These are phyloP conservation scores for Nemoura dubitans DNA, from an alignment of 2,888 invertebrate genomes.

Conservation along the genomic window DNA sequence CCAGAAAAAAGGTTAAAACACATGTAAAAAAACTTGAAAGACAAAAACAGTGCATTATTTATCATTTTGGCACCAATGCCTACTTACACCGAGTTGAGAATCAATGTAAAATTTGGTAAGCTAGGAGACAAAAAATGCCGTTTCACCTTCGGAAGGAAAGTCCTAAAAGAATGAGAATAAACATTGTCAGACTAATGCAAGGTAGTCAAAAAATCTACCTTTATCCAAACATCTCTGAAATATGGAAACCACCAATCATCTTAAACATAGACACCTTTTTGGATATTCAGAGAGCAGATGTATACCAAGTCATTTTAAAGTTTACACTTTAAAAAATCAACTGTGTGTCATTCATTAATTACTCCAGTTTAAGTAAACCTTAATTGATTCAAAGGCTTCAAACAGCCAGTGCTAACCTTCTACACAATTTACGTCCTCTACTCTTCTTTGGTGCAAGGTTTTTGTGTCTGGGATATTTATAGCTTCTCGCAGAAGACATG, in stretches of 20 bases:
- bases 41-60: constrained; percentile 1
- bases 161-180: constrained; percentile 37
- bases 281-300: too few relatives aligned
- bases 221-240: too few relatives aligned
- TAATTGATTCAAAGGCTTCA: too few relatives aligned
- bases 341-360: too few relatives aligned
- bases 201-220: too few relatives aligned
- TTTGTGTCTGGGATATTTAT: not conserved
- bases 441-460: not conserved
- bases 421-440: not conserved
- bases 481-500: not conserved
- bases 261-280: too few relatives aligned
- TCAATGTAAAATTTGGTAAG: constrained; percentile 44
- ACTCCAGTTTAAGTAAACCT: too few relatives aligned
- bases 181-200: not conserved
- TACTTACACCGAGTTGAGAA: constrained; percentile 45
- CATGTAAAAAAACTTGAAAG: not conserved
- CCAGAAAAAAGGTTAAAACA: not conserved
- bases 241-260: too few relatives aligned
- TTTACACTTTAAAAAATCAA: too few relatives aligned
- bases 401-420: not conserved
- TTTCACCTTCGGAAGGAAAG: constrained; percentile 40
- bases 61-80: not conserved
- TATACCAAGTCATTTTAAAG: too few relatives aligned
- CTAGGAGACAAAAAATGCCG: constrained; percentile 43